Evolutionary conservation across 2,888 invertebrate genomes (phyloP), one percentile per base, ranked within the genome.

Genomic region (Brachyptera risi): DNA sequence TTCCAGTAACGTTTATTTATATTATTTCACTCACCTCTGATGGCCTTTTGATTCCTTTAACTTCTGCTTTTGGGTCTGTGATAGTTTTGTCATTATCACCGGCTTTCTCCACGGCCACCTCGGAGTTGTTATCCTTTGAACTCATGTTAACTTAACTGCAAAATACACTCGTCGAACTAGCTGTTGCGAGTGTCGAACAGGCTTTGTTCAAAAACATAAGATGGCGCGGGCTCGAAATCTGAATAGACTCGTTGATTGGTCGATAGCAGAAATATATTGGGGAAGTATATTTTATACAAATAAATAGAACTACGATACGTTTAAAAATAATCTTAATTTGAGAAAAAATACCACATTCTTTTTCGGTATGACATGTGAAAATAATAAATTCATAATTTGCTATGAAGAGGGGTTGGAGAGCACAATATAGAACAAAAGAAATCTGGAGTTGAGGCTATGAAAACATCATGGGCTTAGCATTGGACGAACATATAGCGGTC

Each of bases 1-100:
- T n/a, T n/a, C n/a, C n/a, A n/a, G n/a, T n/a, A 58, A 58, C n/a
- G 50, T 57, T 56, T 58, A 35, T 58, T 42, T 54, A 58, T 44
- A 59, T 49, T 62, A 65, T 56, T 61, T 49, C 73, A 84, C 88
- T 87, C 79, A 90, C 90, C 85, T 90, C 90, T 73, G 90, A 89
- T 80, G 90, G 85, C 82, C 91, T 85, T 81, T 91, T 91, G 75
- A 88, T 87, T 79, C 89, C 90, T 81, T 90, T 90, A 74, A 90
- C 80, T 75, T 89, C 89, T 79, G 87, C 86, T 82, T 90, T 90
- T 61, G 86, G 83, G 75, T 89, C 88, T 64, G 73, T 75, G 68
- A 83, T 79, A 74, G 82, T 82, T 80, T 89, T 88, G 73, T 89
- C 89, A 70, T 80, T 82, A 74, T 88, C 89, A 75, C 83, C 83